A percentile compares a stretch with the other conserved stretches of the same genome.
Evolutionary conservation across 2,113 vertebrate species (phyloP).

Genomic region (Oxyura jamaicensis): DNA sequence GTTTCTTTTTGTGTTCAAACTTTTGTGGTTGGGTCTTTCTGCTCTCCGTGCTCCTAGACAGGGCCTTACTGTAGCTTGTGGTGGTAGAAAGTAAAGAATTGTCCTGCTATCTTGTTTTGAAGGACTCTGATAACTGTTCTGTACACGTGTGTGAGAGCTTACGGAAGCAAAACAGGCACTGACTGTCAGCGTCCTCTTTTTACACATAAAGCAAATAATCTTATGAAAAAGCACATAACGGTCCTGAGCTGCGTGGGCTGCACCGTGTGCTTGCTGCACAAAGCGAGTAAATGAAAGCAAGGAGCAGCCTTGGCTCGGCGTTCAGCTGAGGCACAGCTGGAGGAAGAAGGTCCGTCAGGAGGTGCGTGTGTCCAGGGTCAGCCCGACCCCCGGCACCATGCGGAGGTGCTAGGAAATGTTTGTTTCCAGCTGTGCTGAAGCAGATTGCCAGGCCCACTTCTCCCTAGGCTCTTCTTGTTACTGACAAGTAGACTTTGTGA

Average conservation of each 20-base stretch:
- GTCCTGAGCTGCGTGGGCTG: background rate
- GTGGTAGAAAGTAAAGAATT: background rate
- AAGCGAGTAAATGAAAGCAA: background rate
- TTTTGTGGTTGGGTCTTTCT: background rate
- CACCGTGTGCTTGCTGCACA: background rate
- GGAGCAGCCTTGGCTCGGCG: background rate
- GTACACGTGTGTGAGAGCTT: rapidly evolving
- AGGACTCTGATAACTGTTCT: background rate
- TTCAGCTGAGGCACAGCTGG: background rate
- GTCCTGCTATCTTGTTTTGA: background rate
- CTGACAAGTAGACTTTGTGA: background rate
- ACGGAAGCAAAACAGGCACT: background rate
- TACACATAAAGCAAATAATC: background rate
- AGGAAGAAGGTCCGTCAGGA: background rate
- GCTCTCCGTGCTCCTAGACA: background rate
- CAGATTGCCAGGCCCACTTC: background rate
- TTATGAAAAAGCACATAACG: background rate
- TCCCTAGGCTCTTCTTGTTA: background rate
- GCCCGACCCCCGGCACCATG: background rate
- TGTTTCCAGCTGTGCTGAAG: background rate
- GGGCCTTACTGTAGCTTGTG: background rate
- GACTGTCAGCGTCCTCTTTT: background rate
- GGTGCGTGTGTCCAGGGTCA: background rate
- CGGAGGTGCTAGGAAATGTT: background rate
- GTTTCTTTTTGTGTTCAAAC: background rate